Percentiles rank a stretch among this genome's conserved stretches.
These are phyloP conservation scores for Amorpha juglandis DNA, from an alignment of 2,888 invertebrate species.

Conservation along the genomic window DNA sequence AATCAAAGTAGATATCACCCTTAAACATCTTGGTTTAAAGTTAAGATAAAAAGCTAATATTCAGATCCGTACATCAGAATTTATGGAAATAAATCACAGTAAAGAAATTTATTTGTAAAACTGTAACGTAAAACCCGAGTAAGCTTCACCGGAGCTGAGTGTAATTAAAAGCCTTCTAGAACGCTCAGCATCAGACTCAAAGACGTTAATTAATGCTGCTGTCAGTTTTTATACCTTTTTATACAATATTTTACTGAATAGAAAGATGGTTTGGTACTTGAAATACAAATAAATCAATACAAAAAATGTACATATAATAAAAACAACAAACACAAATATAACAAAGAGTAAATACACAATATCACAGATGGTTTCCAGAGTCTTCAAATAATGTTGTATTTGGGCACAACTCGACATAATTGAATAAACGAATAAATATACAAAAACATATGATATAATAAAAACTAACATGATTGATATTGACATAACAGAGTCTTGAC, in stretches of 20 bases:
- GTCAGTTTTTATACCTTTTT: not conserved
- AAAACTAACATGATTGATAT: constrained; percentile 6
- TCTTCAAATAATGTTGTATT: not conserved
- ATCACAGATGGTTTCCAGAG: not conserved
- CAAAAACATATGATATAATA: not conserved
- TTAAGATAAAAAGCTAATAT: too few relatives aligned
- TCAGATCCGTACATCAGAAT: too few relatives aligned
- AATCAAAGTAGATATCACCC: too few relatives aligned
- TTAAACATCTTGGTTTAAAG: too few relatives aligned
- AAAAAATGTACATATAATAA: not conserved
- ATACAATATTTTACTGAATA: not conserved
- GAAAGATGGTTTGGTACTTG: not conserved
- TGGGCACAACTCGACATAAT: not conserved
- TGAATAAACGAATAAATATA: not conserved
- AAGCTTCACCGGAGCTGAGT: not conserved
- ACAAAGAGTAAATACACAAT: not conserved
- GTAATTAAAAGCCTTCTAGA: not conserved
- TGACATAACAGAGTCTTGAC: constrained; percentile 1
- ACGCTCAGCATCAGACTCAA: not conserved
- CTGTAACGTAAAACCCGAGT: not conserved
- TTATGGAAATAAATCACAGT: too few relatives aligned
- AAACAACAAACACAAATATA: not conserved
- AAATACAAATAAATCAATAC: not conserved
- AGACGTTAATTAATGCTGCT: not conserved
- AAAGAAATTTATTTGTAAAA: not conserved